Base-by-base conservation (phyloP, 2,113 vertebrate genomes). In the Marcusenius ussheri region DNA sequence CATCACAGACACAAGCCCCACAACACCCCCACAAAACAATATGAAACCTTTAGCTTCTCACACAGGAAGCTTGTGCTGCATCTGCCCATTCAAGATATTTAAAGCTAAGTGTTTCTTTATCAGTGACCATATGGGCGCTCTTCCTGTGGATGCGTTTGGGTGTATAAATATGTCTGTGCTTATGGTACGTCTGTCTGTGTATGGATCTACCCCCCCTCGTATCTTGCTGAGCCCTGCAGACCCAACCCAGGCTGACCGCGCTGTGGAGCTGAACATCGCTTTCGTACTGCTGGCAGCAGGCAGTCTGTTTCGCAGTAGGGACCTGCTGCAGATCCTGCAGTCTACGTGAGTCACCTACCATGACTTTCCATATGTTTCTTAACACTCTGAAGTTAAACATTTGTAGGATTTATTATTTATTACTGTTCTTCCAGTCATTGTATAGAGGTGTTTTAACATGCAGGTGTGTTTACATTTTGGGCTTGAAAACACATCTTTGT, bases 241-340 rank as follows among this genome's bases (percentile, higher is more conserved):
- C 2, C 9, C 31, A 13, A 58, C 88, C 17, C 74, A 50, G 5
- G 86, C 88, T 13, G 31, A 49, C 19, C 47, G 87, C 2, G 94
- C 94, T 89, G 91, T 96, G 93, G 95, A 96, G 89, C 94, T 97
- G 70, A 93, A 92, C 45, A 92, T 99, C 92, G 97, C 98, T 0
- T 97, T 97, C 90, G 93, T 97, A 83, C 93, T 99, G 93, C 91
- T 98, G 85, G 94, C 97, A 93, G 97, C 97, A 0, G 98, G 98
- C 90, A 96, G 97, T 89, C 96, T 99, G 92, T 91, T 97, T 91
- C 95, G 94, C 91, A 93, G 90, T 91, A 95, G 96, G 31, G 93
- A 95, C 91, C 94, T 98, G 91, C 96, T 98, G 90, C 96, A 96
- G 90, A 94, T 94, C 24, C 95, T 99, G 3, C 98, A 99, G 94